Conservation (phyloP, 2,113 vertebrate species). For the Dunckerocampus dactyliophorus region DNA sequence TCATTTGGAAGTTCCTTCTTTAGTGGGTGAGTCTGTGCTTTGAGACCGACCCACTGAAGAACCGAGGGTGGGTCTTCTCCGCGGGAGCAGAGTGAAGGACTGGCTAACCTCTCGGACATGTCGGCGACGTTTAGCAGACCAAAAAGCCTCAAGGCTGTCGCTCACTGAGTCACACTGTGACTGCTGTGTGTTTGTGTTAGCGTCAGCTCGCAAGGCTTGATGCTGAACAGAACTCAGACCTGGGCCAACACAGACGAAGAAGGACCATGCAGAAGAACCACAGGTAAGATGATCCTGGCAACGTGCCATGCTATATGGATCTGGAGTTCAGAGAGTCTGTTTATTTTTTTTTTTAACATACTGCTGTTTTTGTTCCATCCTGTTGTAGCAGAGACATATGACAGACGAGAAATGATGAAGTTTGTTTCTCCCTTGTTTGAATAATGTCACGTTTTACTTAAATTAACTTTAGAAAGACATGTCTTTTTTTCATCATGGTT, state of each 20-base stretch:
- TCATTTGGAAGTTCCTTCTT: conserved; percentile 4
- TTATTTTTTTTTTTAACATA: neutral
- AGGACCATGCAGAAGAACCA: conserved; percentile 28
- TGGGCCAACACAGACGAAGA: conserved; percentile 24
- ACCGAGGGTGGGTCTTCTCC: conserved; percentile 28
- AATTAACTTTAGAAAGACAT: neutral
- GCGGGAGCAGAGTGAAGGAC: conserved; percentile 44
- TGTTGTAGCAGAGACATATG: neutral
- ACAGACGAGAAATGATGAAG: neutral
- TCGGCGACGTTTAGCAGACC: conserved; percentile 41
- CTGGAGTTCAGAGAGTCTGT: conserved; percentile 11
- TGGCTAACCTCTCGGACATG: conserved; percentile 62
- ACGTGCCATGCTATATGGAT: conserved; percentile 20
- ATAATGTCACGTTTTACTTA: neutral
- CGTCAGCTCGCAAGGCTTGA: conserved; percentile 37
- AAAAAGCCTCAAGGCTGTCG: conserved; percentile 37
- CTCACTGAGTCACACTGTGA: conserved; percentile 33
- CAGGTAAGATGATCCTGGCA: conserved; percentile 41
- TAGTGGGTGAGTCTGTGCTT: conserved; percentile 17
- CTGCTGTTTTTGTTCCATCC: conserved; percentile 12
- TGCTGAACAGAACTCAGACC: conserved; percentile 50
- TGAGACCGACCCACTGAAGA: conserved; percentile 47
- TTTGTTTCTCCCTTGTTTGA: neutral
- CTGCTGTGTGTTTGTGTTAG: conserved; percentile 65
- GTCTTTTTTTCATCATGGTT: neutral